phyloP scores from a whole-genome alignment of 2,113 vertebrate species.

The Siniperca chuatsi region DNA sequence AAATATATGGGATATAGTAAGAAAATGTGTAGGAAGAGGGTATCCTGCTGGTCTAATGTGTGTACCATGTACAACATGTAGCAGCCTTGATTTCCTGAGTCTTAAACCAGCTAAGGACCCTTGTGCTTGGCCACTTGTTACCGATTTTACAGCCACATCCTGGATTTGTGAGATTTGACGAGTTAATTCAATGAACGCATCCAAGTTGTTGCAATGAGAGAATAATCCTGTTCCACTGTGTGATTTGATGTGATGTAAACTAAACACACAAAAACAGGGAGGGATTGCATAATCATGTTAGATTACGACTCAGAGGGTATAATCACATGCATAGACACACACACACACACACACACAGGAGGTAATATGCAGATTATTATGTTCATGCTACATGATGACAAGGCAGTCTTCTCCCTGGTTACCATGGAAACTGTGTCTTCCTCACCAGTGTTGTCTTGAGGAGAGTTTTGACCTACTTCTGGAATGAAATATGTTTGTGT shows the following conservation, averaged over 20 bases:
- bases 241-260: not conserved
- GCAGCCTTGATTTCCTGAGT: not conserved
- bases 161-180: not conserved
- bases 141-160: not conserved
- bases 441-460: conserved; percentile 42
- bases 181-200: not conserved
- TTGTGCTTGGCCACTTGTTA: not conserved
- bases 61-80: not conserved
- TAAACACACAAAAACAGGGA: not conserved
- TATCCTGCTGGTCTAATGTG: not conserved
- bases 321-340: conserved; percentile 8
- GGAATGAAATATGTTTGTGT: conserved; percentile 8
- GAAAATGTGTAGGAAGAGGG: too few relatives aligned
- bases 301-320: conserved; percentile 23
- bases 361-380: conserved; percentile 2
- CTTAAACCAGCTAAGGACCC: not conserved
- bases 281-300: conserved; percentile 19
- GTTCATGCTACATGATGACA: conserved; percentile 43
- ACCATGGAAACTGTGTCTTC: conserved; percentile 73
- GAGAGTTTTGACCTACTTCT: conserved; percentile 71
- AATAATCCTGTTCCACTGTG: not conserved
- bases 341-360: conserved; percentile 1
- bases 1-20: not conserved
- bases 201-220: not conserved
- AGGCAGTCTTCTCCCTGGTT: conserved; percentile 57